Conservation (phyloP, 2,888 invertebrate genomes). For the Drosophila koepferae region DNA sequence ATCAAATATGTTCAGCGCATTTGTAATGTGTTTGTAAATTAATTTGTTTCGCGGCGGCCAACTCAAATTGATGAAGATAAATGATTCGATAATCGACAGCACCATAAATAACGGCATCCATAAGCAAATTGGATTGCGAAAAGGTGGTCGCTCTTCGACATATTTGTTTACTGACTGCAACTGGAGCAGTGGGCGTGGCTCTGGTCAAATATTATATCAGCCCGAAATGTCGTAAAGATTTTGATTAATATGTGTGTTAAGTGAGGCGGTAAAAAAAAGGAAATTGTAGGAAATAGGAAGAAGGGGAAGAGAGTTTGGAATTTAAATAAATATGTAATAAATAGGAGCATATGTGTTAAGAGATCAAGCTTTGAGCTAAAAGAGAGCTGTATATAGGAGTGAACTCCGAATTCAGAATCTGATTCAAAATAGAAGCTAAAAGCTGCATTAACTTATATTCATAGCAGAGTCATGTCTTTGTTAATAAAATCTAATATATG, state of each 20-base stretch:
- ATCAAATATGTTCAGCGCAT: slow-evolving; percentile 26
- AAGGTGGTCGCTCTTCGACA: slow-evolving; percentile 21
- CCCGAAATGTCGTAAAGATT: not conserved
- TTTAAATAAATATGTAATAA: not conserved
- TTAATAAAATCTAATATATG: not conserved
- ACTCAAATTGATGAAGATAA: slow-evolving; percentile 33
- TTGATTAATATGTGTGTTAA: slow-evolving; percentile 11
- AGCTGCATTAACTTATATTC: too few species aligned
- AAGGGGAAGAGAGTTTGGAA: not conserved
- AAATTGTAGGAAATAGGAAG: too few species aligned
- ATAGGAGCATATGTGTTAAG: not conserved
- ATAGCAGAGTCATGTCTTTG: not conserved
- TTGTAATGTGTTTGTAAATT: slow-evolving; percentile 57
- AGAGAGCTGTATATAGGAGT: not conserved
- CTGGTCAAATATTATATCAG: not conserved
- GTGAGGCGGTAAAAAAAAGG: not conserved
- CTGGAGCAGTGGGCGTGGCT: slow-evolving; percentile 32
- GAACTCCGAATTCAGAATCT: not conserved
- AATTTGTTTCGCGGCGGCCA: slow-evolving; percentile 50
- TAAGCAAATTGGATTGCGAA: slow-evolving; percentile 67
- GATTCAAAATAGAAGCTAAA: too few species aligned
- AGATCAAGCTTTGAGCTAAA: not conserved
- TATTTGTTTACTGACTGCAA: slow-evolving; percentile 13
- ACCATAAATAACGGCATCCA: slow-evolving; percentile 41
- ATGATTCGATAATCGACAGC: slow-evolving; percentile 35